Conservation (phyloP, 2,888 invertebrate genomes). For the Mystacides longicornis region DNA sequence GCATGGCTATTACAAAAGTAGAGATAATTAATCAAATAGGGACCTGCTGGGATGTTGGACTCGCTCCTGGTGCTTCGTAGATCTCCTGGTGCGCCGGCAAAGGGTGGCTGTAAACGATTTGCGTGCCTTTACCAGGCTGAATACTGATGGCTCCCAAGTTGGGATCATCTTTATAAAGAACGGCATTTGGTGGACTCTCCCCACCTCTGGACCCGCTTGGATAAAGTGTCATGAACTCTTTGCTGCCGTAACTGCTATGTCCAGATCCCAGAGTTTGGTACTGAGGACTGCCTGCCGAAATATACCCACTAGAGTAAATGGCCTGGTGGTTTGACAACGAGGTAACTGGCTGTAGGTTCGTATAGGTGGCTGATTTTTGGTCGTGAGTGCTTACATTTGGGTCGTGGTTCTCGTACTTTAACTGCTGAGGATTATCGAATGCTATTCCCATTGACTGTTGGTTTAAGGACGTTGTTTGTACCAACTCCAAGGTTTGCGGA, state of each 20-base stretch:
- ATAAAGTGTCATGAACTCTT: conserved; percentile 36
- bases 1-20: too few species aligned
- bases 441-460: conserved; percentile 37
- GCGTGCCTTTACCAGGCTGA: conserved; percentile 38
- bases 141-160: conserved; percentile 57
- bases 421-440: conserved; percentile 36
- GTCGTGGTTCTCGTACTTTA: conserved; percentile 42
- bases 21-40: too few species aligned
- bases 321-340: conserved; percentile 38
- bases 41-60: conserved; percentile 52
- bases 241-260: conserved; percentile 31
- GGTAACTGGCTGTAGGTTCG: conserved; percentile 57
- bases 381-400: conserved; percentile 33
- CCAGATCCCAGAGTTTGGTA: conserved; percentile 19
- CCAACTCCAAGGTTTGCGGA: conserved; percentile 35
- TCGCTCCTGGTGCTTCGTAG: conserved; percentile 48
- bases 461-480: conserved; percentile 35
- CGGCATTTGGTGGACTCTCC: conserved; percentile 47
- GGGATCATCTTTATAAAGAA: conserved; percentile 60
- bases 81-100: conserved; percentile 39
- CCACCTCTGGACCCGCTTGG: conserved; percentile 36
- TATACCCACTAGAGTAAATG: conserved; percentile 22
- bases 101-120: conserved; percentile 42
- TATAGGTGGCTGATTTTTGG: conserved; percentile 43
- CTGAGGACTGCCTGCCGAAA: conserved; percentile 35